Evolutionary conservation across 2,888 invertebrate species (phyloP).

Genomic region (Myopa testacea): DNA sequence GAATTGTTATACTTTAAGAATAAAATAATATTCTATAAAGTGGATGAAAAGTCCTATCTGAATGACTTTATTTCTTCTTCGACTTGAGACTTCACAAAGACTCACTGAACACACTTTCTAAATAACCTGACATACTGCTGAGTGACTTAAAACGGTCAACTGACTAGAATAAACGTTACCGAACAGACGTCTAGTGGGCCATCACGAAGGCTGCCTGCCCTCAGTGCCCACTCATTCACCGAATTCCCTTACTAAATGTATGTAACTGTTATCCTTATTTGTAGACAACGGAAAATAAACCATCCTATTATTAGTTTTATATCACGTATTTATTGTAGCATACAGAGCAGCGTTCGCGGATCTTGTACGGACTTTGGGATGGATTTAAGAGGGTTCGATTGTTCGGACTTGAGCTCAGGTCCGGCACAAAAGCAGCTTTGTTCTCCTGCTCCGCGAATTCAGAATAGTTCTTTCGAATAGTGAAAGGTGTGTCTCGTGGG

Average conservation of each 20-base stretch:
- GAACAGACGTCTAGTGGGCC: too few relatives aligned
- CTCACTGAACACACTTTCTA: too few relatives aligned
- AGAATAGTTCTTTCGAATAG: slow-evolving; percentile 50
- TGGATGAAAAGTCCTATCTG: background rate
- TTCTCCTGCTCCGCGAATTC: slow-evolving; percentile 45
- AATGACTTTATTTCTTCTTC: background rate
- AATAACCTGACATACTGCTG: too few relatives aligned
- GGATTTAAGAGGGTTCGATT: slow-evolving; percentile 16
- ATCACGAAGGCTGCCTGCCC: too few relatives aligned
- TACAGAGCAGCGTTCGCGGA: slow-evolving; percentile 59
- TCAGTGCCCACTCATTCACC: too few relatives aligned
- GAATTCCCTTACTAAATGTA: too few relatives aligned
- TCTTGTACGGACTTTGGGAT: slow-evolving; percentile 47
- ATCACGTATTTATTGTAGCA: slow-evolving; percentile 59
- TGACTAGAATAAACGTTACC: too few relatives aligned
- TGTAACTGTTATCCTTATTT: too few relatives aligned
- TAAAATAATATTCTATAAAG: slow-evolving; percentile 20
- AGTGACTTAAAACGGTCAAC: too few relatives aligned
- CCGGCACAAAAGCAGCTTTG: slow-evolving; percentile 43
- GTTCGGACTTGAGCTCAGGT: slow-evolving; percentile 41
- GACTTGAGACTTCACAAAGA: too few relatives aligned
- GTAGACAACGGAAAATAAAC: too few relatives aligned
- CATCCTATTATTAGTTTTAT: slow-evolving; percentile 37
- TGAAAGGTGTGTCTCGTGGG: slow-evolving; percentile 56
- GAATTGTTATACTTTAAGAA: slow-evolving; percentile 31